Evolutionary conservation across 2,888 invertebrate species (phyloP), one percentile per base, ranked within the genome.

Genomic region (Alloscopus bannaensis): DNA sequence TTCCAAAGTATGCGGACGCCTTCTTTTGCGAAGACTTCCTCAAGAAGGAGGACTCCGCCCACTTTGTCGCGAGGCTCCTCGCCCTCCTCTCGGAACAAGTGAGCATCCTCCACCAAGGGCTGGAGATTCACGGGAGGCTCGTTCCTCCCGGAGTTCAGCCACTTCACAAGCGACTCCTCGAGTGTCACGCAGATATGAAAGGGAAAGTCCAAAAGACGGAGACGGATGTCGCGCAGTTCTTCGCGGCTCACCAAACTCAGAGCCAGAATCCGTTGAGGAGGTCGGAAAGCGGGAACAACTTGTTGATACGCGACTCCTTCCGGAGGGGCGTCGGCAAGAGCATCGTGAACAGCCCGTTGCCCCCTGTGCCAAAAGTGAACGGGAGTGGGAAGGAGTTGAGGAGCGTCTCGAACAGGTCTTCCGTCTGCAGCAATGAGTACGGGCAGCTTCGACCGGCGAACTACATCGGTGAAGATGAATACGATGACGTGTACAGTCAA

Each of bases 1-100:
- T 97, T 79, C 93, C 94, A 60, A 98, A 97, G 88, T 98, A 98
- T 88, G 96, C 97, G 87, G 96, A 96, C 86, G 97, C 98, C 0
- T 98, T 98, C 89, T 93, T 98, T 81, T 93, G 93, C 0, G 91
- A 93, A 11, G 95, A 96, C 86, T 97, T 95, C 87, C 88, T 91
- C 77, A 88, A 90, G 65, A 91, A 91, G 26, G 80, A 80, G 8
- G 72, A 80, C 13, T 73, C 80, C 24, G 59, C 73, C 50, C 55
- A 71, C 60, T 31, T 71, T 66, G 83, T 81, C 2, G 45, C 65
- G 0, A 31, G 80, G n/a, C 64, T 83, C 0, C 57, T 80, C 3
- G 47, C 77, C 3, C 40, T 82, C 13, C 64, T 83, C 1, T 68
- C 73, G 29, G 83, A 83, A 22, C 83, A 83, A 72, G 81, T 83